These are phyloP conservation scores for Camponotus vicinus DNA, from an alignment of 1,140 invertebrate genomes.

Conservation along the genomic window DNA sequence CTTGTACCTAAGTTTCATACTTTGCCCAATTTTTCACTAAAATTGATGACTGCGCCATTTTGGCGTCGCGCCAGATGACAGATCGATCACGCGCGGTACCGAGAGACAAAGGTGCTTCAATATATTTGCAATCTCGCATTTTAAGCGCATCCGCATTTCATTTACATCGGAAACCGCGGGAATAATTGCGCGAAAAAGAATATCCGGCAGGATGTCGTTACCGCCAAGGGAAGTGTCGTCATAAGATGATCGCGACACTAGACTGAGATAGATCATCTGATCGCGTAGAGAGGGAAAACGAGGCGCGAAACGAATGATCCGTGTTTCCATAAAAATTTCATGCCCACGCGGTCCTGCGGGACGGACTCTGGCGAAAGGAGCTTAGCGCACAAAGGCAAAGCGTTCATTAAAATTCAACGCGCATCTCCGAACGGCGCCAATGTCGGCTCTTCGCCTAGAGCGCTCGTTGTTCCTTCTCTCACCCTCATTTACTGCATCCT, in stretches of 20 bases:
- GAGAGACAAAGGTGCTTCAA: not conserved
- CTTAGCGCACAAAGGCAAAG: conserved; percentile 71
- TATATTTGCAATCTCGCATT: conserved; percentile 9
- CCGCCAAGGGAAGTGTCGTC: not conserved
- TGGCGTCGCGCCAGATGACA: conserved; percentile 25
- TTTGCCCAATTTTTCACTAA: conserved; percentile 52
- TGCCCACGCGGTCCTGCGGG: conserved; percentile 7
- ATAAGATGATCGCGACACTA: not conserved
- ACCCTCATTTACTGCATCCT: not conserved
- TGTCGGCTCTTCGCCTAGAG: conserved; percentile 26
- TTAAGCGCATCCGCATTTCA: conserved; percentile 12
- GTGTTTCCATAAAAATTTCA: conserved; percentile 76
- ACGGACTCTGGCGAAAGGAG: conserved; percentile 21
- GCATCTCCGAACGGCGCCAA: conserved; percentile 50
- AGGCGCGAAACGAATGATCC: conserved; percentile 58
- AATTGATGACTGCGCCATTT: conserved; percentile 26
- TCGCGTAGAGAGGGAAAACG: not conserved
- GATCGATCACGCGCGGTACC: conserved; percentile 32
- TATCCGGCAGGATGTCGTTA: conserved; percentile 27
- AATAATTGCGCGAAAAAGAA: conserved; percentile 15
- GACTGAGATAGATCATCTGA: not conserved
- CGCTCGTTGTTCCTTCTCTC: not conserved
- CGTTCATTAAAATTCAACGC: conserved; percentile 73
- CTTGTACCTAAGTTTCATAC: conserved; percentile 33
- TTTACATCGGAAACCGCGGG: conserved; percentile 3